A percentile compares a stretch with the other conserved stretches of the same genome.
Evolutionary conservation across 2,888 invertebrate species (phyloP).

Genomic region (Trachelus iudaicus): DNA sequence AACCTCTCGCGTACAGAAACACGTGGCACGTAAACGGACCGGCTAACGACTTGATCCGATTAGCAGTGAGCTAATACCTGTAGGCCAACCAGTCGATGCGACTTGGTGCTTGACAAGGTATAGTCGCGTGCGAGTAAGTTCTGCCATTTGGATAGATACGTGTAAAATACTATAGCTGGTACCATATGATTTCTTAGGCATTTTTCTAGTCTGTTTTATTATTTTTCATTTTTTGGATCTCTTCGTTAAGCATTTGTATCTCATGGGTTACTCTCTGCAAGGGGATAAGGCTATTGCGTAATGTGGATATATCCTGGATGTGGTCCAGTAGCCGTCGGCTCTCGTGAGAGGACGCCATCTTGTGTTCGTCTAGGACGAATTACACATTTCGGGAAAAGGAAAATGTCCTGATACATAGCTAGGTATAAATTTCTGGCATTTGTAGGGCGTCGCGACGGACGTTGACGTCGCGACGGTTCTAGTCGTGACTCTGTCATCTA

Average conservation of each 20-base stretch:
- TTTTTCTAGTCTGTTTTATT: no score
- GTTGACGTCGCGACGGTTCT: slow-evolving; percentile 43
- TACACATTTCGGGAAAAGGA: slow-evolving; percentile 35
- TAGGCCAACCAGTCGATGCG: slow-evolving; percentile 32
- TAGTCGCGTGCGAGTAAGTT: slow-evolving; percentile 30
- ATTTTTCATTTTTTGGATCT: no score
- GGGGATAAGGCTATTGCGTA: no score
- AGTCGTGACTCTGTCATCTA: no score
- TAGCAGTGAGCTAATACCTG: slow-evolving; percentile 46
- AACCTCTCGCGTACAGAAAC: background rate
- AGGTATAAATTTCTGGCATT: slow-evolving; percentile 52
- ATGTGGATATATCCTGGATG: no score
- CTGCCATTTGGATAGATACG: no score
- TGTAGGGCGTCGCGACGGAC: slow-evolving; percentile 33
- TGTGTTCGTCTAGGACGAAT: slow-evolving; percentile 34
- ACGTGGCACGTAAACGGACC: background rate
- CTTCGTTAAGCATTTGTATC: no score
- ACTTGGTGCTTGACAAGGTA: slow-evolving; percentile 33
- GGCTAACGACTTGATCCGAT: slow-evolving; percentile 48
- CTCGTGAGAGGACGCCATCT: slow-evolving; percentile 60
- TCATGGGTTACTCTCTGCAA: no score
- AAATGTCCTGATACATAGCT: slow-evolving; percentile 41
- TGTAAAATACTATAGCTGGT: no score
- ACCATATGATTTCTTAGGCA: no score
- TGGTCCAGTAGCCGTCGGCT: slow-evolving; percentile 18